Evolutionary conservation across 2,888 invertebrate genomes (phyloP).

Genomic region (Orthonychiurus folsomi): DNA sequence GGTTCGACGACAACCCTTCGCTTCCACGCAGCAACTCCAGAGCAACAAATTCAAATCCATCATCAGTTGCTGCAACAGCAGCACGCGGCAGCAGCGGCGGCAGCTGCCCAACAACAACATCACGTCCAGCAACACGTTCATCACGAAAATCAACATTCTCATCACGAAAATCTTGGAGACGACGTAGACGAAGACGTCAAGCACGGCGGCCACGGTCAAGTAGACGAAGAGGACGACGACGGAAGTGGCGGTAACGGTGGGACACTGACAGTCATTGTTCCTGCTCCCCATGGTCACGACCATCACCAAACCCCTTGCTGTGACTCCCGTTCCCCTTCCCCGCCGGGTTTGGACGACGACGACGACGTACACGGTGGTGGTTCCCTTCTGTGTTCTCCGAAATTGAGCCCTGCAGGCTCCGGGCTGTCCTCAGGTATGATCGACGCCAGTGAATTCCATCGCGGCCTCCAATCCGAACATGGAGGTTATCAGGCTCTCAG

Average conservation of each 20-base stretch:
- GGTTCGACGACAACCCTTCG: too few relatives aligned
- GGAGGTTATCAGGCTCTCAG: constrained; percentile 77
- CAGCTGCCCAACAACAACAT: constrained; percentile 14
- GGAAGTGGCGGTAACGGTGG: constrained; percentile 5
- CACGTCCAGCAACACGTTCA: constrained; percentile 7
- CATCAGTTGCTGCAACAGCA: constrained; percentile 17
- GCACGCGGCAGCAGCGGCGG: too few relatives aligned
- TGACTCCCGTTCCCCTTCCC: constrained; percentile 16
- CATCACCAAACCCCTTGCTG: not conserved
- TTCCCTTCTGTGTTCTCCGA: constrained; percentile 58
- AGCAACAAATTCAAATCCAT: constrained; percentile 7
- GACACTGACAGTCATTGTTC: constrained; percentile 41
- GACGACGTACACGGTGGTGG: constrained; percentile 48
- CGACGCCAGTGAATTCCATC: constrained; percentile 60
- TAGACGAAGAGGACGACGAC: not conserved
- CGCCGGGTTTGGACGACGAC: constrained; percentile 47
- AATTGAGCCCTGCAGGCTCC: constrained; percentile 52
- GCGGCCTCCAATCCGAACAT: constrained; percentile 57
- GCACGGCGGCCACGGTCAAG: not conserved
- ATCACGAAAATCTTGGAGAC: constrained; percentile 9
- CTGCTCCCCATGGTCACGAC: constrained; percentile 32
- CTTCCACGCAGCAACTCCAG: constrained; percentile 9
- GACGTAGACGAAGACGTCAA: not conserved
- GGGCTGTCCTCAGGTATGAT: constrained; percentile 64
- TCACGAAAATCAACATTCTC: too few relatives aligned